A percentile compares a stretch with the other conserved stretches of the same genome.
These are phyloP conservation scores for Gymnobelideus leadbeateri DNA, from an alignment of 2,113 vertebrate species.

Conservation along the genomic window DNA sequence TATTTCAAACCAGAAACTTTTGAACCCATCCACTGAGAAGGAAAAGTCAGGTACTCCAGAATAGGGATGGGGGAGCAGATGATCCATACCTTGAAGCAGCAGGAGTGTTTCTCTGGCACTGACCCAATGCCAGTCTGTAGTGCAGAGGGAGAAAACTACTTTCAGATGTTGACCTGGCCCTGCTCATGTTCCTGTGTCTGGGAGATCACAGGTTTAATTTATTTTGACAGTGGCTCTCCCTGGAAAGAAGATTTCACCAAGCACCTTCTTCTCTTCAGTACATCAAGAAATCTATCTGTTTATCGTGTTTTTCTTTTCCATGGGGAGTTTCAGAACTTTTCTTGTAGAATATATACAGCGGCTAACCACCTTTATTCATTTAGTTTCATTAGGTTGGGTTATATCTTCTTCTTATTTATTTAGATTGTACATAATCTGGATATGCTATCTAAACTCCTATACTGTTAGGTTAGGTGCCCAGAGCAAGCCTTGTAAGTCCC, in stretches of 20 bases:
- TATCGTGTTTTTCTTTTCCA: constrained; percentile 59
- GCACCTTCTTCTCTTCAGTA: constrained; percentile 42
- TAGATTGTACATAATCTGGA: background rate
- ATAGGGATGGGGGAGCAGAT: background rate
- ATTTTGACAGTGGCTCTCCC: constrained; percentile 51
- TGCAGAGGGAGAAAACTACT: constrained; percentile 56
- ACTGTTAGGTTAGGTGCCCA: background rate
- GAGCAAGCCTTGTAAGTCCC: background rate
- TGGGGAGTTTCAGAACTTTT: background rate
- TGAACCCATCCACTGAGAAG: constrained; percentile 62
- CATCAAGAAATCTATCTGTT: constrained; percentile 12
- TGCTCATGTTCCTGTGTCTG: constrained; percentile 30
- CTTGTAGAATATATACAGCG: constrained; percentile 11
- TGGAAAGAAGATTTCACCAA: constrained; percentile 47
- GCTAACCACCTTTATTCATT: background rate
- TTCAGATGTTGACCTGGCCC: constrained; percentile 52
- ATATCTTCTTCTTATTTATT: background rate
- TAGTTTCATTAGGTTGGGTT: constrained; percentile 37
- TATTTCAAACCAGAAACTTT: constrained; percentile 54
- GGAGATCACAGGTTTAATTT: constrained; percentile 58
- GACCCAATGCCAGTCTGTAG: constrained; percentile 69
- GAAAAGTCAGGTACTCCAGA: constrained; percentile 45
- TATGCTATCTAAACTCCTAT: background rate
- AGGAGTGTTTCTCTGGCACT: constrained; percentile 67
- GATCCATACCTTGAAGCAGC: constrained; percentile 35